Evolutionary conservation across 1,140 invertebrate genomes (phyloP).

Genomic region (Zeugodacus cucurbitae): DNA sequence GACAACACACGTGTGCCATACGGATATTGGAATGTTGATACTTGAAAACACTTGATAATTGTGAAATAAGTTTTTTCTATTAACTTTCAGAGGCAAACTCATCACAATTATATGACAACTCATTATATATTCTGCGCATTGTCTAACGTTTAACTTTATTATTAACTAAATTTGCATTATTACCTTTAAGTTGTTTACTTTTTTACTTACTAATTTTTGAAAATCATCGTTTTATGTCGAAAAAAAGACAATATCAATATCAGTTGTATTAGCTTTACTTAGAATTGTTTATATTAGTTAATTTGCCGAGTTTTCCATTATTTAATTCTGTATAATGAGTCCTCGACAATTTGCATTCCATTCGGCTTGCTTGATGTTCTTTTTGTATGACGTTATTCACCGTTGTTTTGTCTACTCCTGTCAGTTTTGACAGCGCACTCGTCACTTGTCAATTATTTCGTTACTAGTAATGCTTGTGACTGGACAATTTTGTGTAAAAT

Average conservation of each 20-base stretch:
- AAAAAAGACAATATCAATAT: too few species aligned
- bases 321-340: too few species aligned
- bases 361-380: too few species aligned
- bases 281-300: too few species aligned
- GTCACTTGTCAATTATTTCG: background rate
- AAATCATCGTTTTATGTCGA: too few species aligned
- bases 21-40: background rate
- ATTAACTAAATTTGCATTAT: background rate
- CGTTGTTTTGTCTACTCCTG: background rate
- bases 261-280: too few species aligned
- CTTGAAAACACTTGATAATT: background rate
- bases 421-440: conserved; percentile 2
- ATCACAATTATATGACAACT: background rate
- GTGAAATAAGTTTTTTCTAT: background rate
- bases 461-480: background rate
- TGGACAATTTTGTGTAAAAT: background rate
- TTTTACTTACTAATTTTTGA: background rate
- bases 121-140: too few species aligned
- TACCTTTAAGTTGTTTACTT: background rate
- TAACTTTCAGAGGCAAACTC: background rate
- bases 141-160: background rate
- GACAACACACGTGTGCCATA: background rate
- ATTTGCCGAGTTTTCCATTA: too few species aligned
- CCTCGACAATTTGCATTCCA: background rate
- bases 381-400: background rate